A percentile compares a stretch with the other conserved stretches of the same genome.
These are phyloP conservation scores for Thryonomys swinderianus DNA, from an alignment of 2,113 vertebrate genomes.

Conservation along the genomic window DNA sequence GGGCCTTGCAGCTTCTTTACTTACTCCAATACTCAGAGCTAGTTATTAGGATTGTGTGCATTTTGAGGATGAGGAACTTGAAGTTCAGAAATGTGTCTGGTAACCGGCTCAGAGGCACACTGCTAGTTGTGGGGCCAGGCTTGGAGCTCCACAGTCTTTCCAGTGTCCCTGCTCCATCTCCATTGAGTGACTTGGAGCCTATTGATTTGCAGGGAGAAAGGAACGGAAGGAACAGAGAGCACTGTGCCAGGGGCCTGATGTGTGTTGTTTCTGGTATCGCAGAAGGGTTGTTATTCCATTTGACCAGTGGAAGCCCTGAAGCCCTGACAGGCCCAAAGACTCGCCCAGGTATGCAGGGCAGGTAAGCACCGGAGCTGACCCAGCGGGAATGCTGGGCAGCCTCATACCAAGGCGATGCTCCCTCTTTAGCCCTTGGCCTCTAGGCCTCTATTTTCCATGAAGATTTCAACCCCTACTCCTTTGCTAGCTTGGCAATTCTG, in stretches of 20 bases:
- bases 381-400: neutral
- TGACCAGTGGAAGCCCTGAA: neutral
- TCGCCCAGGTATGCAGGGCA: neutral
- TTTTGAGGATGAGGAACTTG: neutral
- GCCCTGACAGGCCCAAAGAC: neutral
- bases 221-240: neutral
- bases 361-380: neutral
- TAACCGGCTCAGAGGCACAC: neutral
- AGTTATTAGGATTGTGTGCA: accelerated
- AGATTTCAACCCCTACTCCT: neutral
- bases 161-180: neutral
- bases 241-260: neutral
- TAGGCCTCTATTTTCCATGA: conserved; percentile 50
- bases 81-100: neutral
- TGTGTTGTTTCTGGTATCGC: accelerated
- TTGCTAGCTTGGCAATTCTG: conserved; percentile 66
- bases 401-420: neutral
- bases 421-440: neutral
- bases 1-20: accelerated
- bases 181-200: neutral
- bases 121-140: neutral
- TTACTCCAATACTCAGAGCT: neutral
- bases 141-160: neutral
- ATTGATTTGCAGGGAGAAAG: neutral
- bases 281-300: neutral